These are phyloP conservation scores for Rhagoletis pomonella DNA, from an alignment of 1,140 invertebrate species.

Conservation along the genomic window DNA sequence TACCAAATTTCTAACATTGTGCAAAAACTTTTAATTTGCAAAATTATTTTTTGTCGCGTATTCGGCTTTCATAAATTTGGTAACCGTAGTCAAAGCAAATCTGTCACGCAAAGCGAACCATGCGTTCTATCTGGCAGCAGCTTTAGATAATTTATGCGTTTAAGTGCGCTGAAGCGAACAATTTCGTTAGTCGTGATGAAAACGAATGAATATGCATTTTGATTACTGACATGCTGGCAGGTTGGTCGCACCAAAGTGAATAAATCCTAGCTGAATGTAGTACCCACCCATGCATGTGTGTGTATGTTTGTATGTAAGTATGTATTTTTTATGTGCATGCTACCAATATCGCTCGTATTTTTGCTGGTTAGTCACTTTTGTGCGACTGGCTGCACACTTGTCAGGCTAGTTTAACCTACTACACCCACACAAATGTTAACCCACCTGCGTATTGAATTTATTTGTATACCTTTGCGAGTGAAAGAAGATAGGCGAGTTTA, in stretches of 20 bases:
- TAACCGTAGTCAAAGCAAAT: too few relatives aligned
- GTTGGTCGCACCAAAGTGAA: not conserved
- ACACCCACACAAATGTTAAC: not conserved
- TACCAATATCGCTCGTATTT: not conserved
- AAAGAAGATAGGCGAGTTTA: not conserved
- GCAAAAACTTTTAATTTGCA: too few relatives aligned
- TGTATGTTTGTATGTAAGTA: not conserved
- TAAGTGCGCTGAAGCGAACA: slow-evolving; percentile 4
- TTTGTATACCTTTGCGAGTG: not conserved
- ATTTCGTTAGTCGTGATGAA: slow-evolving; percentile 4
- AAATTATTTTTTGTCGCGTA: too few relatives aligned
- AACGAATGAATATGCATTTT: slow-evolving; percentile 35
- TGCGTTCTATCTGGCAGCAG: not conserved
- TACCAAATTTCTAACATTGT: too few relatives aligned
- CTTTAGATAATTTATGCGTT: slow-evolving; percentile 45
- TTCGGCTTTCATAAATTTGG: too few relatives aligned
- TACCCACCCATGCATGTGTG: not conserved
- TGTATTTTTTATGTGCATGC: too few relatives aligned
- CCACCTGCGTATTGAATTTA: not conserved
- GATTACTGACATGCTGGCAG: not conserved
- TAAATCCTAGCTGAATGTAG: not conserved
- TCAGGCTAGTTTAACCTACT: too few relatives aligned
- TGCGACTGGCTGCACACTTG: not conserved
- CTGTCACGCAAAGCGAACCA: too few relatives aligned
- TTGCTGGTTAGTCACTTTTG: not conserved